Conservation (phyloP, 2,888 invertebrate genomes). For the Drosophila antonietae region DNA sequence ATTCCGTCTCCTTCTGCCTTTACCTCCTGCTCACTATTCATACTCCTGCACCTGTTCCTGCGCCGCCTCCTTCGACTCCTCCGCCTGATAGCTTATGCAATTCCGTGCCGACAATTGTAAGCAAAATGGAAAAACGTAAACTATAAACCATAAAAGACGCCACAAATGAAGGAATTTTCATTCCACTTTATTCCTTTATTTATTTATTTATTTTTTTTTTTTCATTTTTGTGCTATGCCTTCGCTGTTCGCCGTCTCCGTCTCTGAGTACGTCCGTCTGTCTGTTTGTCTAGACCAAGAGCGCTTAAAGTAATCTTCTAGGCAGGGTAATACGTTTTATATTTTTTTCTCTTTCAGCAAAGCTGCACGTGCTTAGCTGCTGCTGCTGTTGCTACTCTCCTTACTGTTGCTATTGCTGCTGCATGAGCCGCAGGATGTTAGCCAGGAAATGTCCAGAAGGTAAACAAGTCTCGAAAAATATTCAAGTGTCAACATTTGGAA, state of each 20-base stretch:
- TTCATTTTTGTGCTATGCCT: not conserved
- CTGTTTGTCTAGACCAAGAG: slow-evolving; percentile 24
- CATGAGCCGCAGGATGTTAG: slow-evolving; percentile 55
- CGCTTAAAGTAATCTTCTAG: slow-evolving; percentile 13
- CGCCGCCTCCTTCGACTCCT: not conserved
- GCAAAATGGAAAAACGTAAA: slow-evolving; percentile 16
- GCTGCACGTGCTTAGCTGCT: slow-evolving; percentile 20
- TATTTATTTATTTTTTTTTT: too few relatives aligned
- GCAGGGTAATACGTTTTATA: slow-evolving; percentile 20
- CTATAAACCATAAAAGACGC: slow-evolving; percentile 26
- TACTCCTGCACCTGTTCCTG: not conserved
- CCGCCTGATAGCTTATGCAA: slow-evolving; percentile 28
- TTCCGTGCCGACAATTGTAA: slow-evolving; percentile 25
- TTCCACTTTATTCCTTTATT: slow-evolving; percentile 13
- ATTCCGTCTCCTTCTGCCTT: not conserved
- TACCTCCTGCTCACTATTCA: not conserved
- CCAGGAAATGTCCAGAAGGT: slow-evolving; percentile 58
- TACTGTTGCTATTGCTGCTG: slow-evolving; percentile 15
- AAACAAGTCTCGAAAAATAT: slow-evolving; percentile 47
- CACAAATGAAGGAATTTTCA: slow-evolving; percentile 33
- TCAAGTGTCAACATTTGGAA: slow-evolving; percentile 60
- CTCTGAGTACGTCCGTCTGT: slow-evolving; percentile 8
- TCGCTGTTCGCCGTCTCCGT: not conserved
- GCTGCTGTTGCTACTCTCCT: slow-evolving; percentile 7
- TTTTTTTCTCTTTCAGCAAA: slow-evolving; percentile 9